Evolutionary conservation across 2,113 vertebrate species (phyloP).

Genomic region (Ochotona princeps): DNA sequence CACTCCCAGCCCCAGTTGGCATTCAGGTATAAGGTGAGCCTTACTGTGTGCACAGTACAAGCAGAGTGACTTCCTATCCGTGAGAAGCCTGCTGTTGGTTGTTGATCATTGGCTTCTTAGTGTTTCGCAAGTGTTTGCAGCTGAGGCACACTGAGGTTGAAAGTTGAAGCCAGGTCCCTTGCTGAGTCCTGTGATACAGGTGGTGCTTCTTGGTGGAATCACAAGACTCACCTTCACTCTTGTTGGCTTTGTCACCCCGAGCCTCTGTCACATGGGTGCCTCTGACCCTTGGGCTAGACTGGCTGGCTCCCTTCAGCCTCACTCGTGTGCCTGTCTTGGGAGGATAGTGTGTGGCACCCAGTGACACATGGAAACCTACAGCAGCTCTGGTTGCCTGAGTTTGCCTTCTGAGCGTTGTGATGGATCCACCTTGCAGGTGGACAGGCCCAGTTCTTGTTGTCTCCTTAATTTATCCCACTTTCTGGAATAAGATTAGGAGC

Average conservation of each 20-base stretch:
- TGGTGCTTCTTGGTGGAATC: neutral
- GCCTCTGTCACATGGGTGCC: neutral
- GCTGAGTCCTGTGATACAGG: fast-evolving
- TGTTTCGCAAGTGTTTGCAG: neutral
- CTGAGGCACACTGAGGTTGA: neutral
- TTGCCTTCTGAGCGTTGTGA: neutral
- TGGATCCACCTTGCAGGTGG: neutral
- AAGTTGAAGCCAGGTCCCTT: neutral
- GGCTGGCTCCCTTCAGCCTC: neutral
- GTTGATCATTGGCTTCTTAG: neutral
- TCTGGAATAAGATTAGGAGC: neutral
- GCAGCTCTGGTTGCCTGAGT: neutral
- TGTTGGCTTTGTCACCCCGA: neutral
- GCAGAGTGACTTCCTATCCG: neutral
- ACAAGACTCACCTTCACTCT: neutral
- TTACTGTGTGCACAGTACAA: neutral
- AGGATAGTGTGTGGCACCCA: neutral
- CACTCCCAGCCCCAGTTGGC: neutral
- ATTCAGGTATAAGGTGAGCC: neutral
- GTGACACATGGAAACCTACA: neutral
- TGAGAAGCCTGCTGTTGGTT: neutral
- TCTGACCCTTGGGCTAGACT: neutral
- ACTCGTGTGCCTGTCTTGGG: neutral
- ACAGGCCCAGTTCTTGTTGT: neutral
- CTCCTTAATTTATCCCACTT: neutral